phyloP scores from a whole-genome alignment of 2,797 vertebrate genomes.

The Hoplostethus atlanticus region DNA sequence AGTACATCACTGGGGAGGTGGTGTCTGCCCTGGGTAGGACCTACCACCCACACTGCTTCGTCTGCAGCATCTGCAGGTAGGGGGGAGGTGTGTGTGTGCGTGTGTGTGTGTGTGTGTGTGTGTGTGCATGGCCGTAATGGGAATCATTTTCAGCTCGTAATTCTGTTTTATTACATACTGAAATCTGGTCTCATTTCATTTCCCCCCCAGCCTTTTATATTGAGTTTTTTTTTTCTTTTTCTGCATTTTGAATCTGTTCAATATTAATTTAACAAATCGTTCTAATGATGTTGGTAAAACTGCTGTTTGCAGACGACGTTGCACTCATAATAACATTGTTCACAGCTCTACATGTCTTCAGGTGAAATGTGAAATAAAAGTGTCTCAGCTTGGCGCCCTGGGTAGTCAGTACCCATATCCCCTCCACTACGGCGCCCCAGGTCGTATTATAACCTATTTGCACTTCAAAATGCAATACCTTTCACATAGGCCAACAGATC shows the following conservation, averaged over 20 bases:
- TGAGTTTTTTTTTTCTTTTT: too few relatives aligned
- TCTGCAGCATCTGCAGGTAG: constrained; percentile 94
- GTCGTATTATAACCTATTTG: constrained; percentile 2
- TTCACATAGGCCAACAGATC: not conserved
- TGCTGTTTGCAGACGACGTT: too few relatives aligned
- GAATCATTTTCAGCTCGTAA: too few relatives aligned
- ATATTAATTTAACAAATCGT: too few relatives aligned
- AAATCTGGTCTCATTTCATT: too few relatives aligned
- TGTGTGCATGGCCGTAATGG: not conserved
- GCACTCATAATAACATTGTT: not conserved
- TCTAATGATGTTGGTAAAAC: too few relatives aligned
- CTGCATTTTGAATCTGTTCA: too few relatives aligned
- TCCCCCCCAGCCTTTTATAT: too few relatives aligned
- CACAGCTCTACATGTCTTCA: constrained; percentile 1
- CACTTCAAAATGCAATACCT: constrained; percentile 7
- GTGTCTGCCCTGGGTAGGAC: constrained; percentile 95
- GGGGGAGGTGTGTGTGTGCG: not conserved
- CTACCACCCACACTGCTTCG: constrained; percentile 96
- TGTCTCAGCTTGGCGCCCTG: too few relatives aligned
- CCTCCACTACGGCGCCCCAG: not conserved
- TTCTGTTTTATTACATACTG: not conserved
- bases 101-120: constrained; percentile 21
- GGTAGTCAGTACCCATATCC: too few relatives aligned
- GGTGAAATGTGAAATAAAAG: not conserved
- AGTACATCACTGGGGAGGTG: constrained; percentile 96